Base-by-base conservation (phyloP, 2,113 vertebrate genomes). In the Siniperca chuatsi region DNA sequence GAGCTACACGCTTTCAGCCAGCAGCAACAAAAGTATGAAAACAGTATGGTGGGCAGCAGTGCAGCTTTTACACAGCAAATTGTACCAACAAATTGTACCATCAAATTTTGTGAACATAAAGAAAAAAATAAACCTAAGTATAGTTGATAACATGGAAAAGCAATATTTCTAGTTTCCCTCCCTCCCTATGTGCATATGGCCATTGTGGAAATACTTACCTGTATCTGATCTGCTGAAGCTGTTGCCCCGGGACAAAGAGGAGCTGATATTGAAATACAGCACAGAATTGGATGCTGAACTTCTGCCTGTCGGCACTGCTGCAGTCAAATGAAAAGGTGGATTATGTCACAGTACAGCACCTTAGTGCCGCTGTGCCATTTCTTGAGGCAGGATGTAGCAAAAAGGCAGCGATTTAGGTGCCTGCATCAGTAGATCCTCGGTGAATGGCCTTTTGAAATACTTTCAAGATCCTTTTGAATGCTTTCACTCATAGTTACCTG, bases 341-440 rank as follows among this genome's bases (percentile, higher is more conserved):
- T 83, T 83, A 82, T 83, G 60, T 83, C 61, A 85, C 79, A 55
- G 65, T 61, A 54, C 74, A 81, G 80, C 71, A 70, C 46, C 62
- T 16, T 37, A 70, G 73, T 65, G 57, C 46, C 4, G 13, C 71
- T 78, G 35, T 75, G 77, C 16, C 60, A 83, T 88, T 85, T 85
- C 84, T 84, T 16, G 23, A 58, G 73, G 81, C 68, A 75, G 21
- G 25, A 23, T 73, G 9, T 16, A 12, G 16, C 46, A 62, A 79
- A 83, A 80, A 88, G 67, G 55, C 33, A 82, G 40, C 23, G 4
- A 55, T 74, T 80, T 82, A 62, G 25, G 71, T 69, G 60, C 70
- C 61, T 87, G 81, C 78, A 46, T 79, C 66, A 69, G 65, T 72
- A 67, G 55, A 79, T 74, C 44, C 62, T 74, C 72, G 15, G 29